A percentile compares a stretch with the other conserved stretches of the same genome.
These are phyloP conservation scores for Leptopilina clavipes DNA, from an alignment of 1,140 invertebrate genomes.

Conservation along the genomic window DNA sequence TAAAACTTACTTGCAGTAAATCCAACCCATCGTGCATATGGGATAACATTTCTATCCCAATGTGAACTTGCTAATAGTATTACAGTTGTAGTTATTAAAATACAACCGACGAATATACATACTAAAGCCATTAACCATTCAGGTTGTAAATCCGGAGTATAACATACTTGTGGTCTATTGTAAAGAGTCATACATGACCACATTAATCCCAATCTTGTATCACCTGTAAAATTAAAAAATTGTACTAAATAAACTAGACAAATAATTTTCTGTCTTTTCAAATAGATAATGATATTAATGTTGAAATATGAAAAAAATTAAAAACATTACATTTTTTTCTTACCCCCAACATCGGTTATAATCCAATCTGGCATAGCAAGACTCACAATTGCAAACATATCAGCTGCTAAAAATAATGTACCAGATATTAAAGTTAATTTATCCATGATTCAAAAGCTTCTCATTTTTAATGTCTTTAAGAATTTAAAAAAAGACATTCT, in stretches of 20 bases:
- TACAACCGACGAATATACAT: constrained; percentile 94
- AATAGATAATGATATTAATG: too few relatives aligned
- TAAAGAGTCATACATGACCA: constrained; percentile 95
- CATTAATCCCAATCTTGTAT: constrained; percentile 92
- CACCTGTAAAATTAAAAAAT: constrained; percentile 77
- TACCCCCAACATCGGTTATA: constrained; percentile 94
- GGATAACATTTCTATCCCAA: constrained; percentile 92
- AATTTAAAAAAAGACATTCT: too few relatives aligned
- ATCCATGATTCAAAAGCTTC: too few relatives aligned
- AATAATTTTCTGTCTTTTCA: too few relatives aligned
- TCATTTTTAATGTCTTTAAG: not conserved
- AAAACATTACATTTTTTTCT: constrained; percentile 34
- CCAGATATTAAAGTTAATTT: constrained; percentile 94
- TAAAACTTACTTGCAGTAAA: constrained; percentile 90
- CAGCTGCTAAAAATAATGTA: constrained; percentile 92
- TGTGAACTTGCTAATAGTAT: constrained; percentile 90
- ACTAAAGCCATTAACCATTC: constrained; percentile 94
- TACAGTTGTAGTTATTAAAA: constrained; percentile 93
- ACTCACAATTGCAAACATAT: constrained; percentile 95
- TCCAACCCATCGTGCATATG: constrained; percentile 95
- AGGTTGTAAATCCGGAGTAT: constrained; percentile 87
- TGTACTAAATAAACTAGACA: not conserved
- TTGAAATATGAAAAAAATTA: too few relatives aligned
- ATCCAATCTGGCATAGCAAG: constrained; percentile 97
- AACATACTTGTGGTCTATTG: constrained; percentile 91